Percentiles rank a stretch among this genome's conserved stretches.
phyloP scores from a whole-genome alignment of 2,888 invertebrate genomes.

The Epirrhoe alternata region DNA sequence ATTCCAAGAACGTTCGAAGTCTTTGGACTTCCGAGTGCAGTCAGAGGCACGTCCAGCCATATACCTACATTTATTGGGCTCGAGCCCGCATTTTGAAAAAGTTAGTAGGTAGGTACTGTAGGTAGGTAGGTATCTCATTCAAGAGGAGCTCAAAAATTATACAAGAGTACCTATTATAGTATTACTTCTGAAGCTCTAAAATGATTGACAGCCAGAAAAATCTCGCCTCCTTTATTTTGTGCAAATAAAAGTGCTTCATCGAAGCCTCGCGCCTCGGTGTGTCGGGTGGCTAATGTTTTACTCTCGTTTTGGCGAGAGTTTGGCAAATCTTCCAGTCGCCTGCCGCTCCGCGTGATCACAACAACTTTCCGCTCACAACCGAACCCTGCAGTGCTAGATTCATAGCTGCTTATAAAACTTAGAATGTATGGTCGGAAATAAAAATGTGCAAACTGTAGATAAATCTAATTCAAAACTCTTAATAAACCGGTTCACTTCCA shows the following conservation, averaged over 20 bases:
- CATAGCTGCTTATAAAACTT: background rate
- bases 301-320: slow-evolving; percentile 55
- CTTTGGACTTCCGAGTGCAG: too few species aligned
- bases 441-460: slow-evolving; percentile 4
- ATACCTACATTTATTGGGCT: too few species aligned
- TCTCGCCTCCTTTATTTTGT: background rate
- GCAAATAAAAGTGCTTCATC: background rate
- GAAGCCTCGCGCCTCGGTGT: slow-evolving; percentile 36
- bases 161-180: too few species aligned
- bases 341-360: slow-evolving; percentile 22
- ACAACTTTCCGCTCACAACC: slow-evolving; percentile 21
- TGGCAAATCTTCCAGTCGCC: slow-evolving; percentile 46
- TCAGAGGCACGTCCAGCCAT: too few species aligned
- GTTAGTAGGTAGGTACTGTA: too few species aligned
- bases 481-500: background rate
- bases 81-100: too few species aligned
- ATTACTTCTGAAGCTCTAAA: too few species aligned
- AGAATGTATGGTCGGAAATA: background rate
- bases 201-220: too few species aligned
- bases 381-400: background rate
- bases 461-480: background rate
- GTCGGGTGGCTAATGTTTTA: slow-evolving; percentile 36
- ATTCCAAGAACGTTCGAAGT: too few species aligned
- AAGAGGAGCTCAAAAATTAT: too few species aligned
- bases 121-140: too few species aligned